Conservation (phyloP, 1,140 invertebrate genomes). For the Leptinotarsa lineolata region DNA sequence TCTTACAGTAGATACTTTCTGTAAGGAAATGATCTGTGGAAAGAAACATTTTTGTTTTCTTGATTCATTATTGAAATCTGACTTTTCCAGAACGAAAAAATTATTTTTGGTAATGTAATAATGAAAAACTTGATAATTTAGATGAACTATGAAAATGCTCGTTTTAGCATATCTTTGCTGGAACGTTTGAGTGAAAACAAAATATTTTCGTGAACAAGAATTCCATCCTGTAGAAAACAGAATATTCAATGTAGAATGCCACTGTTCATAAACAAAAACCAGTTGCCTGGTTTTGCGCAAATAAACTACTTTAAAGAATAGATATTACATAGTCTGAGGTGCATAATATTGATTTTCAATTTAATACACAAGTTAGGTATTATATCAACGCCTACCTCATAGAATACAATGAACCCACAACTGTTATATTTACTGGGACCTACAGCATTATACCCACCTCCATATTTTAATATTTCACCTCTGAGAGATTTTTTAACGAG, state of each 20-base stretch:
- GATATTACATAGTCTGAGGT: conserved; percentile 11
- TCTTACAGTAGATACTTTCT: no score
- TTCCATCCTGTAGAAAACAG: background rate
- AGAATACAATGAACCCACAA: conserved; percentile 9
- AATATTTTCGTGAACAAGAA: no score
- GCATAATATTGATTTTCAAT: conserved; percentile 21
- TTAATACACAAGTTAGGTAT: background rate
- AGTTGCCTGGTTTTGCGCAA: conserved; percentile 7
- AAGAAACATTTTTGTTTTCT: no score
- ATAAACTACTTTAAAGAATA: conserved; percentile 11
- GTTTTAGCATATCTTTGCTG: no score
- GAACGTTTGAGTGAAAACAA: no score
- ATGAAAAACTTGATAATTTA: no score
- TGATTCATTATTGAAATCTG: no score
- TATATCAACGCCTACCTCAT: conserved; percentile 17
- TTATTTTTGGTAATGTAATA: no score
- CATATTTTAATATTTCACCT: background rate
- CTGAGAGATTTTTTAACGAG: conserved; percentile 1
- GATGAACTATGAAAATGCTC: no score
- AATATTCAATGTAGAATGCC: background rate
- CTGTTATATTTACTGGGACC: conserved; percentile 12
- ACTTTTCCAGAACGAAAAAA: no score
- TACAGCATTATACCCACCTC: conserved; percentile 7
- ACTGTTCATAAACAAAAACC: background rate
- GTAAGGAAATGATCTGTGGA: no score